These are phyloP conservation scores for Neostethus bicornis DNA, from an alignment of 2,797 vertebrate genomes.

Conservation along the genomic window DNA sequence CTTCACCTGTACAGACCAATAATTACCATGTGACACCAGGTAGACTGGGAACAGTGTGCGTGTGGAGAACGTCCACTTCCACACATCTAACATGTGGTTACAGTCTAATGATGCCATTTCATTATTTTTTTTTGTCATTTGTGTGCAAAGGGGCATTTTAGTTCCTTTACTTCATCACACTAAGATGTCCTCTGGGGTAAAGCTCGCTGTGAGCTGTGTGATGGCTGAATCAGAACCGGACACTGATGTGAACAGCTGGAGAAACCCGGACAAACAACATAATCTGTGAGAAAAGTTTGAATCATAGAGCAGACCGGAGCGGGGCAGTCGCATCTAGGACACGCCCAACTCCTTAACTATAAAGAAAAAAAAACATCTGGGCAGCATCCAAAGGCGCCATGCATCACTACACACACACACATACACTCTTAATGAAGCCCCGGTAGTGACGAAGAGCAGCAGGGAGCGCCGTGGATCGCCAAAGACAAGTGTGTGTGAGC, in stretches of 20 bases:
- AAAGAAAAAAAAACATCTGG: slow-evolving; percentile 79
- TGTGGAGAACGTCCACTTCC: slow-evolving; percentile 6
- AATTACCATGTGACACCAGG: slow-evolving; percentile 64
- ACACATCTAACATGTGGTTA: neutral
- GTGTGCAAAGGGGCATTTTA: neutral
- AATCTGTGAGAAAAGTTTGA: slow-evolving; percentile 16
- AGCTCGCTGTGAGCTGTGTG: slow-evolving; percentile 19
- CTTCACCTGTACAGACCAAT: slow-evolving; percentile 58
- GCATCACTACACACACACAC: slow-evolving; percentile 69
- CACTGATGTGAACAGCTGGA: slow-evolving; percentile 4
- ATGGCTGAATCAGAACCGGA: slow-evolving; percentile 51
- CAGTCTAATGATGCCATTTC: neutral
- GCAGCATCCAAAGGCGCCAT: slow-evolving; percentile 67
- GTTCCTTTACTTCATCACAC: neutral
- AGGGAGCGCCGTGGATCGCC: slow-evolving; percentile 74
- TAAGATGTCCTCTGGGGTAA: slow-evolving; percentile 3
- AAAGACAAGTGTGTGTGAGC: slow-evolving; percentile 68
- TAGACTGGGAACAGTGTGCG: slow-evolving; percentile 46
- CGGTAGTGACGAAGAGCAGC: slow-evolving; percentile 93
- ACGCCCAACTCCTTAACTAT: slow-evolving; percentile 67
- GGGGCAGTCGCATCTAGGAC: slow-evolving; percentile 70
- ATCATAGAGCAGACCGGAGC: slow-evolving; percentile 36
- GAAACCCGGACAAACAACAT: neutral
- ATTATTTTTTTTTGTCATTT: neutral
- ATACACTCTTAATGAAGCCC: slow-evolving; percentile 91